A percentile compares a stretch with the other conserved stretches of the same genome.
Conservation (phyloP, 2,888 invertebrate species). For the Macrosiphum euphorbiae region DNA sequence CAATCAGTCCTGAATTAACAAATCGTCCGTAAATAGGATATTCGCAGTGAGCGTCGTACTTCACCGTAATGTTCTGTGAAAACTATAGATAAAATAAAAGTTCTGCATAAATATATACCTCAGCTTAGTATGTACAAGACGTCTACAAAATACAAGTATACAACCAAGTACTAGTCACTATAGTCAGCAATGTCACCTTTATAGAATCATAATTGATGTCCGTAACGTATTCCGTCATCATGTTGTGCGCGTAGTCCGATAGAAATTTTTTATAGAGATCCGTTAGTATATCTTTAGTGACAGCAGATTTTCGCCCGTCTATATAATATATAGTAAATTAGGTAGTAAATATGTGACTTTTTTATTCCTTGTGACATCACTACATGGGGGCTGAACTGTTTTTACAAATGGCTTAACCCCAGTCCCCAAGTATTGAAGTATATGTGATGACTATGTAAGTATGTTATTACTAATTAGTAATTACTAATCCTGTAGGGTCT, state of each 20-base stretch:
- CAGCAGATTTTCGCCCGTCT: conserved; percentile 7
- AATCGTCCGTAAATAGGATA: conserved; percentile 26
- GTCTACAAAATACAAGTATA: neutral
- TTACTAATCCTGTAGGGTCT: no score
- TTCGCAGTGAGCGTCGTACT: neutral
- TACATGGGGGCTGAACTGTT: no score
- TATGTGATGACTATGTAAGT: no score
- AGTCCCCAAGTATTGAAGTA: no score
- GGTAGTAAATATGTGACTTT: no score
- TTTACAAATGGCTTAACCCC: no score
- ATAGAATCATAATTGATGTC: conserved; percentile 36
- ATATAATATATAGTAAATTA: no score
- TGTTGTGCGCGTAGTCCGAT: neutral
- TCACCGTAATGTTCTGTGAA: conserved; percentile 5
- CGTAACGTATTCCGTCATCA: neutral
- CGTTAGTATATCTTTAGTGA: neutral
- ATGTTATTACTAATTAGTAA: no score
- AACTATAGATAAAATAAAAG: neutral
- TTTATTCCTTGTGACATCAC: no score
- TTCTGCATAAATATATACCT: neutral
- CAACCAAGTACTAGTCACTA: neutral
- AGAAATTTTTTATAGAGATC: conserved; percentile 23
- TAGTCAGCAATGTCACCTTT: conserved; percentile 3
- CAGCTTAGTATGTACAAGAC: neutral
- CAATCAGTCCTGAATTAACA: conserved; percentile 21